Conservation (phyloP, 1,140 invertebrate genomes). For the Hylaeus anthracinus region DNA sequence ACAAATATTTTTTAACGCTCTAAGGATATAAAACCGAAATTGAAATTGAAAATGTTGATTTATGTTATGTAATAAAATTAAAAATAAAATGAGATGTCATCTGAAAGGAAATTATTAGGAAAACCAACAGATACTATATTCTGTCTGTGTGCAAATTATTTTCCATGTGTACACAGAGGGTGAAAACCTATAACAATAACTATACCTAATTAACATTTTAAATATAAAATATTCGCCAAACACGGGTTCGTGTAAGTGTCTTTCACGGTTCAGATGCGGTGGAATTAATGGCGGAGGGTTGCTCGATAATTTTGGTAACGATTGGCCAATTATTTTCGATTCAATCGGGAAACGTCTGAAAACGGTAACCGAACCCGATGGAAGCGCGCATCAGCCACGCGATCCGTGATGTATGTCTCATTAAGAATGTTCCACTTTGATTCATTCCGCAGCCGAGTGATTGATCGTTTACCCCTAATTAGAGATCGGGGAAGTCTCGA, state of each 20-base stretch:
- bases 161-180: too few species aligned
- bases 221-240: neutral
- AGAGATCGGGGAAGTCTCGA: slow-evolving; percentile 55
- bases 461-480: slow-evolving; percentile 67
- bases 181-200: too few species aligned
- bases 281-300: neutral
- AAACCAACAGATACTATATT: too few species aligned
- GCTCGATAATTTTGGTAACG: neutral
- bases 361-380: neutral
- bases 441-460: slow-evolving; percentile 45
- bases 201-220: too few species aligned
- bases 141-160: too few species aligned
- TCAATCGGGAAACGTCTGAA: neutral
- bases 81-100: too few species aligned
- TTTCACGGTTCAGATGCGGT: neutral
- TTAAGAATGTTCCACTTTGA: slow-evolving; percentile 45
- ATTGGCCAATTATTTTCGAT: neutral
- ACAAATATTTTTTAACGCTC: too few species aligned
- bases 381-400: neutral
- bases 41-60: too few species aligned
- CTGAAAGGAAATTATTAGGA: too few species aligned
- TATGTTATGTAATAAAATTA: too few species aligned
- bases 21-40: too few species aligned
- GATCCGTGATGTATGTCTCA: slow-evolving; percentile 45
- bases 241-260: too few species aligned